phyloP scores from a whole-genome alignment of 2,888 invertebrate species.

The Lingula anatina region DNA sequence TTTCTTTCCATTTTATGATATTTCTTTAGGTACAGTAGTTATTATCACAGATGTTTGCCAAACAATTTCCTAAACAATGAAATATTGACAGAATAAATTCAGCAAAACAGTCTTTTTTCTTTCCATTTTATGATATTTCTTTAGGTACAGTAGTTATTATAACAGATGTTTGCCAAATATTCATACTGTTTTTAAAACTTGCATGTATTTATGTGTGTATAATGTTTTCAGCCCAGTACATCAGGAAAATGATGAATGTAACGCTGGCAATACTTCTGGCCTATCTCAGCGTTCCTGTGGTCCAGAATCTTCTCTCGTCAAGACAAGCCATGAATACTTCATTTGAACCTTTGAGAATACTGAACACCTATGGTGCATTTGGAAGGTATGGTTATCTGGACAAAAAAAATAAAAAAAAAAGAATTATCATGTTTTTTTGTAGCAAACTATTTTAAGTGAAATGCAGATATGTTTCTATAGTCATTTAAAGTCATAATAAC shows the following conservation, averaged over 20 bases:
- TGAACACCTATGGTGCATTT: constrained; percentile 55
- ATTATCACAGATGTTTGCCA: constrained; percentile 8
- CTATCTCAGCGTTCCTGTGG: constrained; percentile 53
- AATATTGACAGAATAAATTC: neutral
- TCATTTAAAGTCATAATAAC: too few species aligned
- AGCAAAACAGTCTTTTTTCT: neutral
- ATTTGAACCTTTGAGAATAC: constrained; percentile 52
- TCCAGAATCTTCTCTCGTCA: constrained; percentile 50
- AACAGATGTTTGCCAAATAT: too few species aligned
- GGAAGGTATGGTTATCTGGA: constrained; percentile 51
- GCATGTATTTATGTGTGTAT: too few species aligned
- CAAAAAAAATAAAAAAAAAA: too few species aligned
- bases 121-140: neutral
- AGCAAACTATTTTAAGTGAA: too few species aligned
- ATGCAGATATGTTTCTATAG: too few species aligned
- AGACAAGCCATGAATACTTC: constrained; percentile 53
- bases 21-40: too few species aligned
- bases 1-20: neutral
- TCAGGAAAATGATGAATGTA: constrained; percentile 35
- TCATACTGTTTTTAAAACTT: too few species aligned
- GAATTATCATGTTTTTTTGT: too few species aligned
- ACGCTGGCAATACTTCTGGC: constrained; percentile 38
- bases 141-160: too few species aligned
- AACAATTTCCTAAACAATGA: neutral
- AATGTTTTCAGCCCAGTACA: constrained; percentile 32